Base-by-base conservation (phyloP, 2,113 vertebrate genomes). In the Nycticebus coucang region DNA sequence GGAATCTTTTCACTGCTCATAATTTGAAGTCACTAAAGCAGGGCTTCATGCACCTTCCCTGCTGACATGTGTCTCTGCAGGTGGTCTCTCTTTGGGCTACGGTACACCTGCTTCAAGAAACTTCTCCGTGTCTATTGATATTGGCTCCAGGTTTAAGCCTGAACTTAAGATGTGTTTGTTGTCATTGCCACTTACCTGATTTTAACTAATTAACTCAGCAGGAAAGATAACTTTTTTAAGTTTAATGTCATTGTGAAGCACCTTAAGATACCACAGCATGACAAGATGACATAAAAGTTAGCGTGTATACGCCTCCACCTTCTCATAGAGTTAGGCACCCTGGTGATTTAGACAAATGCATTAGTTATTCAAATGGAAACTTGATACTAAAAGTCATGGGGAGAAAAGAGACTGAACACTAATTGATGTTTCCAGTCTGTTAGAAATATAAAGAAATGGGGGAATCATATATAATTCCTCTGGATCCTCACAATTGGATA, bases 131-230 rank as follows among this genome's bases (percentile, higher is more conserved):
- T 92, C 90, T 95, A 41, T 35, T 78, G 87, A 83, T 87, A 94
- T 24, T 77, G 90, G 60, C 33, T 97, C 35, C 37, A 94, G 94
- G 74, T 95, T 85, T 79, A 95, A 96, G 79, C 30, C 45, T 91
- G 57, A 93, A 86, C 37, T 88, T 90, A 87, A 94, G 86, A 93
- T 95, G 60, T 92, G 72, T 97, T 97, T 97, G 96, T 97, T 97
- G 94, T 89, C 92, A 86, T 93, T 95, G 92, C 87, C 68, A 93
- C 87, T 96, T 91, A 89, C 88, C 93, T 69, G 94, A 96, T 96
- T 97, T 96, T 97, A 97, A 96, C 96, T 97, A 98, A 97, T 98
- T 98, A 96, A 96, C 95, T 95, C 96, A 95, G 95, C 60, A 90
- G 95, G 95, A 79, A 37, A 88, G 82, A 95, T 87, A 96, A 97